Evolutionary conservation across 2,888 invertebrate genomes (phyloP).

Genomic region (Eupithecia abbreviata): DNA sequence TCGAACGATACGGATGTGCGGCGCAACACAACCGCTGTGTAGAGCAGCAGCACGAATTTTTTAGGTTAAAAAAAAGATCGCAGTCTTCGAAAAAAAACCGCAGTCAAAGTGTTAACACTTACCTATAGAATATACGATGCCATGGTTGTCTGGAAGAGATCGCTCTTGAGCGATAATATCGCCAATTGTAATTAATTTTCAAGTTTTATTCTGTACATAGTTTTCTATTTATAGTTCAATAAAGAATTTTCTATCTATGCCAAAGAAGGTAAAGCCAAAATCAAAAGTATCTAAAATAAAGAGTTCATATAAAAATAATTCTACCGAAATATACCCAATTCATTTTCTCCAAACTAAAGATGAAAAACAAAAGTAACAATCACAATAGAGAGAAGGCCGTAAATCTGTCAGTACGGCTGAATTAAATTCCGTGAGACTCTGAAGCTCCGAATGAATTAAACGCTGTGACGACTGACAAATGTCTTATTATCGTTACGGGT

Average conservation of each 20-base stretch:
- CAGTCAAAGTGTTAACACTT: too few species aligned
- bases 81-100: too few species aligned
- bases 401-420: conserved; percentile 68
- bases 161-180: too few species aligned
- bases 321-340: conserved; percentile 27
- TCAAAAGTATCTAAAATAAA: neutral
- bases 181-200: too few species aligned
- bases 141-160: too few species aligned
- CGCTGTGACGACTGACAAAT: conserved; percentile 64
- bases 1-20: too few species aligned
- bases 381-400: conserved; percentile 67
- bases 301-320: neutral
- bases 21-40: too few species aligned
- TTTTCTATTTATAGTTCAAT: too few species aligned
- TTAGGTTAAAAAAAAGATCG: too few species aligned
- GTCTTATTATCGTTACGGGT: conserved; percentile 59
- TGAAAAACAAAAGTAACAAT: conserved; percentile 58
- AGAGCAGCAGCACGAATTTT: too few species aligned
- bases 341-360: conserved; percentile 50
- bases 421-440: conserved; percentile 66
- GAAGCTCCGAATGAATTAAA: conserved; percentile 60
- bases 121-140: neutral
- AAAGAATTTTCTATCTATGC: neutral
- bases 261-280: neutral
- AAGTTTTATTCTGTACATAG: too few species aligned